Evolutionary conservation across 1,140 invertebrate genomes (phyloP).

Genomic region (Zaprionus lachaisei): DNA sequence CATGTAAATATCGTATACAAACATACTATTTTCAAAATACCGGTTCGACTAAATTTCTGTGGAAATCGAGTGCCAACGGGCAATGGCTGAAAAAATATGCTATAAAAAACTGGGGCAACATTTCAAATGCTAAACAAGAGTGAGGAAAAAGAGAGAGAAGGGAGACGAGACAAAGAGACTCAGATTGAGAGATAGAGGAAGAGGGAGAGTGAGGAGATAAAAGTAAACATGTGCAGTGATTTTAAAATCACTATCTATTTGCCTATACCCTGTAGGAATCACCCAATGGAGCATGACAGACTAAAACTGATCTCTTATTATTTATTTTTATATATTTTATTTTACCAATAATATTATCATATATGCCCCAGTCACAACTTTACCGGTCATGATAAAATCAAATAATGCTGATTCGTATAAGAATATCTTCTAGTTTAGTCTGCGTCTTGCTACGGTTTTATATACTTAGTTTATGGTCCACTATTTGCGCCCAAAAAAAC

Average conservation of each 20-base stretch:
- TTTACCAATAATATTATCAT: not conserved
- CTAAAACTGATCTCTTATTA: not conserved
- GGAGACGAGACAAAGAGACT: constrained; percentile 12
- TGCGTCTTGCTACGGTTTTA: not conserved
- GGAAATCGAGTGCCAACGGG: constrained; percentile 36
- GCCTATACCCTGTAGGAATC: not conserved
- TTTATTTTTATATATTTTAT: not conserved
- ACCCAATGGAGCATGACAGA: not conserved
- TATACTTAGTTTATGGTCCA: not conserved
- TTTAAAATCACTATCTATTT: constrained; percentile 4
- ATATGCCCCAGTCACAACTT: not conserved
- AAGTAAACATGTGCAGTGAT: not conserved
- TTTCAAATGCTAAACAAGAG: constrained; percentile 40
- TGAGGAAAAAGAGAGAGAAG: constrained; percentile 25
- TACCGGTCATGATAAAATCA: not conserved
- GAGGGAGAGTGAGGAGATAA: not conserved
- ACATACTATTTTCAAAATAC: constrained; percentile 15
- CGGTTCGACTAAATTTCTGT: constrained; percentile 49
- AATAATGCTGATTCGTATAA: not conserved
- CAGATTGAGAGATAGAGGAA: not conserved
- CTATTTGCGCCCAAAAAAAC: not conserved
- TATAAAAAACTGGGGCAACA: constrained; percentile 29
- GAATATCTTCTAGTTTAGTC: not conserved
- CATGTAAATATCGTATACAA: not conserved
- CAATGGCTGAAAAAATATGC: constrained; percentile 28